Base-by-base conservation (phyloP, 2,113 vertebrate species). In the Blennius ocellaris region DNA sequence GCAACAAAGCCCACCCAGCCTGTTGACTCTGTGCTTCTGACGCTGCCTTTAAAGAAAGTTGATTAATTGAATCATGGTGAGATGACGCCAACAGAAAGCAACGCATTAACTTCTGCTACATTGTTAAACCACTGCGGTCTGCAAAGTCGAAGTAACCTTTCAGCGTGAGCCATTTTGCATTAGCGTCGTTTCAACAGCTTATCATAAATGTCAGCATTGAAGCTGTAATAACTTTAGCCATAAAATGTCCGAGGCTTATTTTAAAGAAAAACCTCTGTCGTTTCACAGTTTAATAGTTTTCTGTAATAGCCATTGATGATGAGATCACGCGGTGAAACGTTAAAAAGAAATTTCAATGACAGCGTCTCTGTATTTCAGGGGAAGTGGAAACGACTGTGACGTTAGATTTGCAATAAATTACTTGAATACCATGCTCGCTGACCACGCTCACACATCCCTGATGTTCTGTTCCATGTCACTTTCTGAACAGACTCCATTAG, bases 401-500 rank as follows among this genome's bases (percentile, higher is more conserved):
- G 17, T 56, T 45, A 53, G n/a, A 47, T n/a, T 38, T 51, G 39
- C n/a, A 14, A 37, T 12, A 6, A 52, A 38, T 37, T 12, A 6
- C 37, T 16, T 14, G 7, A 36, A 10, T 51, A 55, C 11, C 36
- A 51, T 51, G 48, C 38, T 45, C 40, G 45, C 7, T 38, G 68
- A 38, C 7, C 11, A 44, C 57, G 16, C 38, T 53, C n/a, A 52
- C 59, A 15, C 21, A 8, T n/a, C 30, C 51, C 14, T 47, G n/a
- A 39, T 21, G 40, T 10, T 61, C 57, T 61, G 56, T 55, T 55
- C 12, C 16, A 38, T 1, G 7, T 72, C 30, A 40, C 40, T 53
- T 47, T 68, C 44, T 48, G 65, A 57, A 68, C 47, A 36, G 7
- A 10, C 11, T n/a, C 39, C 12, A 14, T 21, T 43, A 57, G 15